Conservation (phyloP, 2,113 vertebrate species). For the Pollachius pollachius region DNA sequence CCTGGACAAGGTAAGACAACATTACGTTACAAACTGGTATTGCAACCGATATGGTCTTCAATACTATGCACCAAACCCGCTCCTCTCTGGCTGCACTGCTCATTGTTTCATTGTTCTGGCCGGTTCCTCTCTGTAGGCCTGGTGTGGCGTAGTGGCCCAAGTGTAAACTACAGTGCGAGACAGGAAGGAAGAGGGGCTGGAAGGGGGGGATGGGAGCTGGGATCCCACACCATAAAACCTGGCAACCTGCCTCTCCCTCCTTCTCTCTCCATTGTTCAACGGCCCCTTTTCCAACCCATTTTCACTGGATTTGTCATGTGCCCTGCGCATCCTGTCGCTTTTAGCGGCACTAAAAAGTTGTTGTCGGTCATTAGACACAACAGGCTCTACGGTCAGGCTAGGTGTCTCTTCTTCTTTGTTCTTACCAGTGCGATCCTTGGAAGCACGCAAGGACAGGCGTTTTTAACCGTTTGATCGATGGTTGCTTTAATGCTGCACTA, state of each 20-base stretch:
- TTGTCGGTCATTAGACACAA: conserved; percentile 54
- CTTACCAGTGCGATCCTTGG: conserved; percentile 26
- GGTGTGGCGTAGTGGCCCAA: conserved; percentile 59
- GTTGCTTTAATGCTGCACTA: conserved; percentile 16
- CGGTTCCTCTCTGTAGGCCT: conserved; percentile 43
- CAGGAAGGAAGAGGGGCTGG: conserved; percentile 79
- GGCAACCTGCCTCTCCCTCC: conserved; percentile 46
- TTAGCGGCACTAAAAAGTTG: conserved; percentile 63
- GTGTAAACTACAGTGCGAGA: conserved; percentile 76
- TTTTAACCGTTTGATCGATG: conserved; percentile 4
- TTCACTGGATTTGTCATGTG: conserved; percentile 61
- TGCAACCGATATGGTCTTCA: no score
- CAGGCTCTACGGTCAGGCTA: conserved; percentile 35
- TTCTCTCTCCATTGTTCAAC: conserved; percentile 71
- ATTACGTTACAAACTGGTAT: no score
- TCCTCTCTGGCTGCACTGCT: conserved; percentile 33
- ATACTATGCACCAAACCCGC: conserved; percentile 4
- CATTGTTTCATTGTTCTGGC: conserved; percentile 75
- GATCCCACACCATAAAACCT: conserved; percentile 71
- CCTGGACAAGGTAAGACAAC: no score
- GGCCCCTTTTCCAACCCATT: conserved; percentile 54
- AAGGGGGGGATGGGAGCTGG: conserved; percentile 65
- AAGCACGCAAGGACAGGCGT: conserved; percentile 28
- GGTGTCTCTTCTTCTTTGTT: conserved; percentile 53
- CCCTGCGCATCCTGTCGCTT: conserved; percentile 68